phyloP scores from a whole-genome alignment of 2,797 vertebrate species.

The Champsocephalus esox region DNA sequence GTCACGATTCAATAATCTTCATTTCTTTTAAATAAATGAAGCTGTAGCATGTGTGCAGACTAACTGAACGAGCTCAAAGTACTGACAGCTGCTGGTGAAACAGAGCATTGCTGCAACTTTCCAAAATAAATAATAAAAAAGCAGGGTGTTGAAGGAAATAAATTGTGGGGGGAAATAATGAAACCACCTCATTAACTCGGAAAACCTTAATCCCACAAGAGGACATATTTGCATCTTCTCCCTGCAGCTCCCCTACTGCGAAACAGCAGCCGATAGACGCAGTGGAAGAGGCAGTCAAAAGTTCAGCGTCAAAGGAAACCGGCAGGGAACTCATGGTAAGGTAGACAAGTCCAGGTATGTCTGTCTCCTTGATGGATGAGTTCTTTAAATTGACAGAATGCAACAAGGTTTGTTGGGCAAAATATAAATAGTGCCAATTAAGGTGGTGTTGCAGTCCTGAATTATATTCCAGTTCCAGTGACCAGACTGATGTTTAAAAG shows the following conservation, averaged over 20 bases:
- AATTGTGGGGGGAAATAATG: slow-evolving; percentile 35
- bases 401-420: slow-evolving; percentile 5
- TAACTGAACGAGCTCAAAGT: slow-evolving; percentile 40
- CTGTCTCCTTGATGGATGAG: neutral
- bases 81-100: slow-evolving; percentile 61
- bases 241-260: slow-evolving; percentile 53
- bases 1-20: slow-evolving; percentile 22
- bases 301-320: slow-evolving; percentile 70
- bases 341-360: slow-evolving; percentile 27
- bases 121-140: slow-evolving; percentile 36
- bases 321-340: slow-evolving; percentile 29
- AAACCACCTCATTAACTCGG: slow-evolving; percentile 67
- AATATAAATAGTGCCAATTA: slow-evolving; percentile 7
- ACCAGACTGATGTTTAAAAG: neutral
- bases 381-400: slow-evolving; percentile 13
- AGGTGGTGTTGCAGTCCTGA: neutral
- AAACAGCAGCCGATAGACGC: slow-evolving; percentile 49
- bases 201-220: slow-evolving; percentile 67
- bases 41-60: slow-evolving; percentile 18
- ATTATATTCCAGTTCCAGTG: neutral
- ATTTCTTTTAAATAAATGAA: slow-evolving; percentile 25
- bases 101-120: slow-evolving; percentile 39
- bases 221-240: slow-evolving; percentile 68
- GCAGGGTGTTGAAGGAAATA: slow-evolving; percentile 16
- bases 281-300: slow-evolving; percentile 63